A percentile compares a stretch with the other conserved stretches of the same genome.
Conservation (phyloP, 2,888 invertebrate genomes). For the Lasioglossum vierecki region DNA sequence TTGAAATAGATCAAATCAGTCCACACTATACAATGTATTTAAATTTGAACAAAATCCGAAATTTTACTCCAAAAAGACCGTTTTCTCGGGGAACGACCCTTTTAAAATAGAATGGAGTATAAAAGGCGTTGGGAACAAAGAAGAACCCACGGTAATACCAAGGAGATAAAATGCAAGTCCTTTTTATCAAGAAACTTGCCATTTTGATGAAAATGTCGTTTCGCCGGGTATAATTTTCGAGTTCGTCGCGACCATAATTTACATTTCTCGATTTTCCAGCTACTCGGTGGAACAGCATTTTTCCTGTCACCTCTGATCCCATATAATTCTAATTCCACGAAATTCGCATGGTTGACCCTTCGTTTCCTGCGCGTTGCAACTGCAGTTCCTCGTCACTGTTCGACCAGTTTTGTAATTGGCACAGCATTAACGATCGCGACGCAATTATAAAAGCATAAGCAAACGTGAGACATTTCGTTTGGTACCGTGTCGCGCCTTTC, state of each 20-base stretch:
- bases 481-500: neutral
- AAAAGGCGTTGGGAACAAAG: no score
- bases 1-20: no score
- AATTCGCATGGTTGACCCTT: neutral
- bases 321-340: neutral
- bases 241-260: neutral
- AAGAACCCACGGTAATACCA: no score
- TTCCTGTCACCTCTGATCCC: neutral
- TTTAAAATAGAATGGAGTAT: no score
- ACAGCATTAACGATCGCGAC: conserved; percentile 14
- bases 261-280: neutral
- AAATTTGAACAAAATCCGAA: no score
- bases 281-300: neutral
- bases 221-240: neutral
- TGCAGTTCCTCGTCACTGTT: conserved; percentile 17
- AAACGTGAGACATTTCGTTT: neutral
- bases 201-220: neutral
- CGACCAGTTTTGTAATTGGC: conserved; percentile 36
- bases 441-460: conserved; percentile 12
- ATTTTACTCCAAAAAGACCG: no score
- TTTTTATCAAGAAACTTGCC: neutral
- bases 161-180: neutral
- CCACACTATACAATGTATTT: no score
- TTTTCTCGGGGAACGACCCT: no score
- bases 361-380: conserved; percentile 3